Evolutionary conservation across 2,113 vertebrate species (phyloP).

Genomic region (Apus apus): DNA sequence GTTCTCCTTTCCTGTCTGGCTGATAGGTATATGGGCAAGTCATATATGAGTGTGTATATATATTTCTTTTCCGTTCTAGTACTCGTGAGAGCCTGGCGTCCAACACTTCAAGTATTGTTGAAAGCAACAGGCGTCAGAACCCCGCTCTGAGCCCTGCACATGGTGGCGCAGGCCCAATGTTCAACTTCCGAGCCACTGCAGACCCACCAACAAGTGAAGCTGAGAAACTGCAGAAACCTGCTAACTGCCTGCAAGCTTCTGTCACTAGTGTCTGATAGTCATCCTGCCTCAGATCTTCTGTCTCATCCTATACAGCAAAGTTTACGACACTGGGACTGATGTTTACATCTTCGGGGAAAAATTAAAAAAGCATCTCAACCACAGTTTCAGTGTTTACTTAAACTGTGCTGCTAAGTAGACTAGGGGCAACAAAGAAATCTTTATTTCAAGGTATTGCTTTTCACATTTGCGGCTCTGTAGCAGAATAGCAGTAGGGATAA

Average conservation of each 20-base stretch:
- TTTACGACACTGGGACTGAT: slow-evolving; percentile 83
- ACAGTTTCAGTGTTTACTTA: slow-evolving; percentile 80
- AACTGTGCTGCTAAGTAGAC: slow-evolving; percentile 82
- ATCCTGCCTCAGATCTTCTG: slow-evolving; percentile 72
- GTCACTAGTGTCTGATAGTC: slow-evolving; percentile 96
- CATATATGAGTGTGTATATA: slow-evolving; percentile 39
- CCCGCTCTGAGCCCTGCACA: slow-evolving; percentile 92
- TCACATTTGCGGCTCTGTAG: slow-evolving; percentile 81
- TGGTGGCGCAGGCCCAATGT: slow-evolving; percentile 85
- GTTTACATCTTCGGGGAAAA: slow-evolving; percentile 81
- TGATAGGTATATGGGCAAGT: not conserved
- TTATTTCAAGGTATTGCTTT: slow-evolving; percentile 82
- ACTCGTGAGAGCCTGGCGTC: slow-evolving; percentile 98
- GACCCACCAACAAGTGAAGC: slow-evolving; percentile 86
- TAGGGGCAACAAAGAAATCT: slow-evolving; percentile 77
- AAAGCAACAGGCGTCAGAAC: slow-evolving; percentile 96
- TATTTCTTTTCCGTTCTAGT: slow-evolving; percentile 79
- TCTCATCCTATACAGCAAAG: slow-evolving; percentile 73
- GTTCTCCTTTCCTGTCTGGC: slow-evolving; percentile 49
- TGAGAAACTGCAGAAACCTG: slow-evolving; percentile 97
- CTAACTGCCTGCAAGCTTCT: slow-evolving; percentile 96
- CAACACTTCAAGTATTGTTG: slow-evolving; percentile 98
- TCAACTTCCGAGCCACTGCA: slow-evolving; percentile 88
- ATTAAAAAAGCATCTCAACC: slow-evolving; percentile 72
- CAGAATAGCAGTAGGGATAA: slow-evolving; percentile 81